Evolutionary conservation across 2,797 vertebrate genomes (phyloP).

Genomic region (Percopsis omiscomaycus): DNA sequence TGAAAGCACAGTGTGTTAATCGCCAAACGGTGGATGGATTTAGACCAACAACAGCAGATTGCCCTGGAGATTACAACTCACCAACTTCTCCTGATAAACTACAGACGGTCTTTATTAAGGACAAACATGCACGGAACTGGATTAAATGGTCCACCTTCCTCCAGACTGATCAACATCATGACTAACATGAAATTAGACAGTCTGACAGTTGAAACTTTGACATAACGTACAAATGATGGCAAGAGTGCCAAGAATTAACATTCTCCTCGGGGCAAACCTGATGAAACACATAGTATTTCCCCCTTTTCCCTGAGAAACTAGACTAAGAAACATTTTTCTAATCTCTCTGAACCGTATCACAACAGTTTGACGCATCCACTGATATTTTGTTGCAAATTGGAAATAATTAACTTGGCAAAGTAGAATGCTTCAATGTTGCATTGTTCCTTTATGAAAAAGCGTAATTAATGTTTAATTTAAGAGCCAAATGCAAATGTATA

Average conservation of each 20-base stretch:
- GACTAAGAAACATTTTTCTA: constrained; percentile 24
- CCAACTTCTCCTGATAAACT: constrained; percentile 79
- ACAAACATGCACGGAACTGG: constrained; percentile 54
- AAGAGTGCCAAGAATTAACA: constrained; percentile 17
- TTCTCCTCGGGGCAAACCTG: constrained; percentile 24
- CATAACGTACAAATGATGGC: constrained; percentile 12
- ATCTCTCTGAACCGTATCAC: constrained; percentile 23
- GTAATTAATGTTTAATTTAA: constrained; percentile 75
- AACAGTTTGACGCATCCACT: constrained; percentile 54
- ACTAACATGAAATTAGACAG: not conserved
- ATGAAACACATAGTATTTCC: constrained; percentile 26
- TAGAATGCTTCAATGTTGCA: constrained; percentile 57
- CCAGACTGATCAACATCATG: not conserved
- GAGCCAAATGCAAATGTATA: constrained; percentile 64
- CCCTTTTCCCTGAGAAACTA: not conserved
- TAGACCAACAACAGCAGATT: constrained; percentile 83
- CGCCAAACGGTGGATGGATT: constrained; percentile 83
- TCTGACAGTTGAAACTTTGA: not conserved
- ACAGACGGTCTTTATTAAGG: constrained; percentile 79
- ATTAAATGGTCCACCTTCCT: constrained; percentile 19
- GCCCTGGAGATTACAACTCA: constrained; percentile 84
- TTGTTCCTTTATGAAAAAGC: constrained; percentile 65
- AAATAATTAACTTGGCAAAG: constrained; percentile 68
- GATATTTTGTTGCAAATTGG: constrained; percentile 68
- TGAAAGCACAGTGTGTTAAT: constrained; percentile 79